Conservation (phyloP, 2,797 vertebrate species). For the Threskiornis aethiopicus region DNA sequence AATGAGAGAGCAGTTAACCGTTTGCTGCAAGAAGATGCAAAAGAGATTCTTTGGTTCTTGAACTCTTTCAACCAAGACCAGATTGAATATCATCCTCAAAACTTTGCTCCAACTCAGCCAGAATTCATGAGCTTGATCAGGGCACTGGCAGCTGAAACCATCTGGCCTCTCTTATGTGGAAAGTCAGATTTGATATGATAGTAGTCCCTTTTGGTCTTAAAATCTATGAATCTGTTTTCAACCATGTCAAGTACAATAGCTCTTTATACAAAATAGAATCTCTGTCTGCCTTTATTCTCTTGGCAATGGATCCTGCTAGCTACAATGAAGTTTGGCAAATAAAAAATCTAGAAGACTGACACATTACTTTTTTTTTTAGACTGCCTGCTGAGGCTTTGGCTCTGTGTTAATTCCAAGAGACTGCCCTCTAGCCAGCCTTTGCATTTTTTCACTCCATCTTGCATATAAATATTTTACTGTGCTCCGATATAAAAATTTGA, state of each 20-base stretch:
- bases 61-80: not conserved
- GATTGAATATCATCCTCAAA: not conserved
- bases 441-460: not conserved
- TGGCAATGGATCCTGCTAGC: not conserved
- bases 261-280: not conserved
- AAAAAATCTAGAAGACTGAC: not conserved
- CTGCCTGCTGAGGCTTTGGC: not conserved
- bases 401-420: not conserved
- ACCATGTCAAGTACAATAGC: not conserved
- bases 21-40: not conserved
- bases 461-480: constrained; percentile 39
- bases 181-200: not conserved
- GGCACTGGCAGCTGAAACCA: not conserved
- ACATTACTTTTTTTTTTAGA: not conserved
- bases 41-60: not conserved
- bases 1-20: not conserved
- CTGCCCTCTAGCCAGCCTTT: not conserved
- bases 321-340: not conserved
- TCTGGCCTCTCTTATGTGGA: not conserved
- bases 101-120: not conserved
- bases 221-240: not conserved
- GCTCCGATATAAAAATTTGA: not conserved
- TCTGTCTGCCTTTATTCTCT: not conserved
- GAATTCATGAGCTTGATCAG: not conserved
- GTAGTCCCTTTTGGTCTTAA: not conserved